Base-by-base conservation (phyloP, 1,140 invertebrate species). In the Epicauta chinensis region DNA sequence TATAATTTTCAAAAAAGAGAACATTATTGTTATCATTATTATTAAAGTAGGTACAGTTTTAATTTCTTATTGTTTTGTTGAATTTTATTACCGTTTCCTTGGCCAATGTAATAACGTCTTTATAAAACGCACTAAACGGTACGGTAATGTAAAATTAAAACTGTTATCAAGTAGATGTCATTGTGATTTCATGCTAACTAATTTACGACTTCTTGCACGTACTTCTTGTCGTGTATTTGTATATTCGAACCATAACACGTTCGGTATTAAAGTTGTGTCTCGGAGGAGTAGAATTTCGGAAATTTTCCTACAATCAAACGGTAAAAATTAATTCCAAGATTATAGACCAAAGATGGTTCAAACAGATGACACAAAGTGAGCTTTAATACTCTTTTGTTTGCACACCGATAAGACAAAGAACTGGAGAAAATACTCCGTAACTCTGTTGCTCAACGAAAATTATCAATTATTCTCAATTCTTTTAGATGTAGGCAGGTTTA, bases 191-290 rank as follows among this genome's bases (percentile, higher is more conserved):
- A 91, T 82, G 7, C 86, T 87, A 1, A 87, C 85, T 54, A 91
- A 74, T 73, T 94, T 94, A 57, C 90, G 76, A 40, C 86, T 85
- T 63, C 87, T 79, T 17, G 83, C 83, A 62, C 86, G 81, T 9
- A 83, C 81, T 70, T 93, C 91, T 61, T 86, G 83, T 52, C 91
- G 72, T 41, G 86, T 84, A 44, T 84, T 89, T n/a, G 88, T 92
- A 67, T 95, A 96, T 66, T 95, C 92, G 68, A 96, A 96, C 91
- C 91, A 95, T 47, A 95, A 69, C 5, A 95, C 86, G 68, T 96
- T 94, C 10, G 92, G 93, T 69, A 96, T 96, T 17, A 94, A 72
- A 5, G 91, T 92, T 37, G 90, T 91, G 64, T 95, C 93, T 59
- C 91, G 76, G 53, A 96, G 73, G 72, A 95, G 80, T 51, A 94